Base-by-base conservation (phyloP, 2,888 invertebrate species). In the Pasiphila rectangulata region DNA sequence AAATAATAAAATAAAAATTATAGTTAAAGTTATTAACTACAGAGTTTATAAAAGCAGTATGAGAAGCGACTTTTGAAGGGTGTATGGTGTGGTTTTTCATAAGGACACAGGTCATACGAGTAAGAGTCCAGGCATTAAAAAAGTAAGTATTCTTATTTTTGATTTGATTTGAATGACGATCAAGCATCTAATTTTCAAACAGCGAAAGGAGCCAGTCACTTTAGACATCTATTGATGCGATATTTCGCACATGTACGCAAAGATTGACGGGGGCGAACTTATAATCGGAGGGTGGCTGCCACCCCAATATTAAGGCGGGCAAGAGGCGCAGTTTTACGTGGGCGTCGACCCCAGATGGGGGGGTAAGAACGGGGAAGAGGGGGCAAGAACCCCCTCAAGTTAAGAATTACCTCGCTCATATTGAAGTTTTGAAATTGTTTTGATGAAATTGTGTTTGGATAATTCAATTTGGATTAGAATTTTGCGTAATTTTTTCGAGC, bases 201-300 rank as follows among this genome's bases (percentile, higher is more conserved):
- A 13, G 1, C 7, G 10, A 19, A 32, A 32, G 9, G 17, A 19
- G 17, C 32, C 10, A 32, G 32, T 32, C 32, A 32, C 10, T 9
- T 9, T 10, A 6, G 12, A 13, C 32, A 32, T 37, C 21, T 15
- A 37, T 17, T 37, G 15, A 13, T 10, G 35, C 20, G 6, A 25
- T 4, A 21, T 6, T 19, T 4, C 4, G 4, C 46, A 40, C 49
- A 40, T 56, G 56, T 53, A 48, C 34, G 56, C 54, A 59, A 64
- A 70, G 61, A 69, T 63, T 63, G 66, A 67, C 67, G 64, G 56
- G n/a, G 56, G 63, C 48, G 60, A 67, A 67, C 64, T 69, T 69
- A 69, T 71, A 71, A 62, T 62, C 62, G 63, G 57, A 54, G 64
- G 70, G 72, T 65, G 61, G 61, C 37, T 17, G 49, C 65, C 68